Percentiles rank a stretch among this genome's conserved stretches.
Evolutionary conservation across 2,888 invertebrate species (phyloP).

Genomic region (Syritta pipiens): DNA sequence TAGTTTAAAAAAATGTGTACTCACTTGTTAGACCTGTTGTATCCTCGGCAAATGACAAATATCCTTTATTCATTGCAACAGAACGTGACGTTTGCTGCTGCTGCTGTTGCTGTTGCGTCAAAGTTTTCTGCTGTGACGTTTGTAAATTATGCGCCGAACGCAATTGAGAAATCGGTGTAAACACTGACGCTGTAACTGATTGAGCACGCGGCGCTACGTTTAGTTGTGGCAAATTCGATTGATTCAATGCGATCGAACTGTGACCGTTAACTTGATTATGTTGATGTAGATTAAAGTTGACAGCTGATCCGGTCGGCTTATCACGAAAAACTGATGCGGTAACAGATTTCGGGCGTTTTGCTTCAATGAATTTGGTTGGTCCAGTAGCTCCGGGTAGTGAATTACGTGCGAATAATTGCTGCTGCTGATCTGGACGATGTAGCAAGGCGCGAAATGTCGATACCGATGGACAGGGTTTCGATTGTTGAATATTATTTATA

Average conservation of each 20-base stretch:
- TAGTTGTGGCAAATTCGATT: conserved; percentile 62
- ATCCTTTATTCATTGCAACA: conserved; percentile 96
- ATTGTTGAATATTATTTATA: too few species aligned
- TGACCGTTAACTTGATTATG: conserved; percentile 39
- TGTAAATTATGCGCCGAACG: conserved; percentile 27
- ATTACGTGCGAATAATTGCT: conserved; percentile 17
- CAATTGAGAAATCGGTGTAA: conserved; percentile 73
- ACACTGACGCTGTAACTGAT: conserved; percentile 75
- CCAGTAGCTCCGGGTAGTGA: not conserved
- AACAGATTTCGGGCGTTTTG: conserved; percentile 77
- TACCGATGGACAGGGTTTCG: conserved; percentile 32
- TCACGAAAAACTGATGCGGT: conserved; percentile 77
- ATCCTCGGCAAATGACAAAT: conserved; percentile 92
- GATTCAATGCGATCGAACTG: conserved; percentile 54
- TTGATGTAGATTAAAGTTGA: too few species aligned
- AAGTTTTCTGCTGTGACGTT: conserved; percentile 31
- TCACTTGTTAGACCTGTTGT: conserved; percentile 91
- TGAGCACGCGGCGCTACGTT: conserved; percentile 72
- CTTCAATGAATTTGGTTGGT: conserved; percentile 42
- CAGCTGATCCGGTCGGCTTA: conserved; percentile 17
- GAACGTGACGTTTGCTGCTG: conserved; percentile 83
- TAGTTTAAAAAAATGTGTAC: conserved; percentile 79
- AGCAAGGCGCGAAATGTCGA: conserved; percentile 43
- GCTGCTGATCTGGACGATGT: conserved; percentile 41
- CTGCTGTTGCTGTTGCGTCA: conserved; percentile 77